These are phyloP conservation scores for Myopa testacea DNA, from an alignment of 2,888 invertebrate genomes.

Conservation along the genomic window DNA sequence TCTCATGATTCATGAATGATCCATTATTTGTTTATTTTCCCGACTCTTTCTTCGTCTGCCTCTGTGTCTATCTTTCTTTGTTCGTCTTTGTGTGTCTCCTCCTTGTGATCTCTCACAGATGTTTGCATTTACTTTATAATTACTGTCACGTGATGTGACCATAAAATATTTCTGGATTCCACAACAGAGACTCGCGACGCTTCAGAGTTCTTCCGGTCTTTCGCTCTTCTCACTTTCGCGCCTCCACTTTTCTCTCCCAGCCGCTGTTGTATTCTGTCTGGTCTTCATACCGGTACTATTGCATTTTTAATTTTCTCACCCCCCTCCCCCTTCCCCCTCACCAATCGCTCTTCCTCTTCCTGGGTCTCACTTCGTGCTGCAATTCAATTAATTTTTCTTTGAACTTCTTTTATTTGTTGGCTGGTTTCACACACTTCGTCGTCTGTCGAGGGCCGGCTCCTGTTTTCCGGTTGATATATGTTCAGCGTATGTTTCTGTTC, in stretches of 20 bases:
- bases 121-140: constrained; percentile 66
- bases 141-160: constrained; percentile 67
- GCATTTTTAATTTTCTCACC: no score
- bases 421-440: constrained; percentile 15
- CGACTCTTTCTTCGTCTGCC: not conserved
- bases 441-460: not conserved
- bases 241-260: not conserved
- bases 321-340: no score
- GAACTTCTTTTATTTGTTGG: constrained; percentile 11
- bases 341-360: not conserved
- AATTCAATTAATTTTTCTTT: constrained; percentile 34
- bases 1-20: not conserved
- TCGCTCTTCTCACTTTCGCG: not conserved
- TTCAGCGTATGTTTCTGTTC: constrained; percentile 21
- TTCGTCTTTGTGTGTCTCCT: constrained; percentile 39
- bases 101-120: constrained; percentile 61
- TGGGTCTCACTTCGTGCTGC: not conserved
- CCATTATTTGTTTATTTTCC: not conserved
- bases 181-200: constrained; percentile 10
- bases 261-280: no score
- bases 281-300: no score
- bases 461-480: constrained; percentile 19
- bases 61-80: constrained; percentile 15
- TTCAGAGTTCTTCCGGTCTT: not conserved
- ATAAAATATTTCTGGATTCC: constrained; percentile 51